phyloP scores from a whole-genome alignment of 2,888 invertebrate species.

The Epinotia ramella region DNA sequence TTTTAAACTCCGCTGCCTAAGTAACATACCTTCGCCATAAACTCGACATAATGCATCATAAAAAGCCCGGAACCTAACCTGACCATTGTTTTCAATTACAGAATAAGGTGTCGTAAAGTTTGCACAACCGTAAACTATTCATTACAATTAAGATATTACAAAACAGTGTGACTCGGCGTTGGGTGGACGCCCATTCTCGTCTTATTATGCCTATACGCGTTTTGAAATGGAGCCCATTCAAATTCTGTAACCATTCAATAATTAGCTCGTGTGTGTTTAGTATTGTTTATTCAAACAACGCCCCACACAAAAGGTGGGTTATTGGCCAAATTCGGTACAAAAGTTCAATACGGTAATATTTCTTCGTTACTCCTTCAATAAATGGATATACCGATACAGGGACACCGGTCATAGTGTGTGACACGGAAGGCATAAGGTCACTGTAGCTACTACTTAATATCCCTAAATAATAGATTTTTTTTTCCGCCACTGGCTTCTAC shows the following conservation, averaged over 20 bases:
- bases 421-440: too few relatives aligned
- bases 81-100: slow-evolving; percentile 14
- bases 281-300: background rate
- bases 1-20: background rate
- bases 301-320: background rate
- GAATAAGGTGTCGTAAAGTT: slow-evolving; percentile 14
- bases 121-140: slow-evolving; percentile 14
- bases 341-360: too few relatives aligned
- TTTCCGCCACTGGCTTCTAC: too few relatives aligned
- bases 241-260: too few relatives aligned
- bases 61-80: background rate
- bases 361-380: too few relatives aligned
- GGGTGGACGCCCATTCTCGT: slow-evolving; percentile 4
- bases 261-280: background rate
- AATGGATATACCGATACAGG: too few relatives aligned
- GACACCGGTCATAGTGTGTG: too few relatives aligned
- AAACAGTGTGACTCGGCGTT: slow-evolving; percentile 15
- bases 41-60: background rate
- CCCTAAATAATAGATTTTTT: too few relatives aligned
- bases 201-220: background rate
- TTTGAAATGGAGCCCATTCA: background rate
- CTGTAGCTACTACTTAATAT: too few relatives aligned
- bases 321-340: background rate
- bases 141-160: slow-evolving; percentile 18
- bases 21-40: background rate